Evolutionary conservation across 2,113 vertebrate species (phyloP).

Genomic region (Ciconia maguari): DNA sequence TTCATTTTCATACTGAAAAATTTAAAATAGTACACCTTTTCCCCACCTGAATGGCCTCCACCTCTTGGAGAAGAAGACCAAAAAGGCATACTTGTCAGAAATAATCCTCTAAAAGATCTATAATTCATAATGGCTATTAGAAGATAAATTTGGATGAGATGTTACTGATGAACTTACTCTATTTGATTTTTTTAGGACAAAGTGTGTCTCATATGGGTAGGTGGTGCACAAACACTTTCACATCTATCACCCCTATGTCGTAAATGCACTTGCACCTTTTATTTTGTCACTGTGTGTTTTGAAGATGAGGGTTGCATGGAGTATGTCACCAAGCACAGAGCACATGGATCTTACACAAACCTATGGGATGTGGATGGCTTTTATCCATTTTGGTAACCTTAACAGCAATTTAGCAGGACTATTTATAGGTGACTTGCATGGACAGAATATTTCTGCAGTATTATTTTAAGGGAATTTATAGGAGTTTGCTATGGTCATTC

Average conservation of each 20-base stretch:
- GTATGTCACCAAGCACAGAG: not conserved
- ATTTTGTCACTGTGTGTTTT: conserved; percentile 3
- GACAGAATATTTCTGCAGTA: not conserved
- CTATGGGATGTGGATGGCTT: not conserved
- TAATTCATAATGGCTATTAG: not conserved
- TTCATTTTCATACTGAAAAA: not conserved
- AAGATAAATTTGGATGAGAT: not conserved
- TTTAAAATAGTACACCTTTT: not conserved
- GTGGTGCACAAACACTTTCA: not conserved
- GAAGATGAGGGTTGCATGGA: not conserved
- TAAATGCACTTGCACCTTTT: not conserved
- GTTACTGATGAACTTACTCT: not conserved
- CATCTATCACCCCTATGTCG: not conserved
- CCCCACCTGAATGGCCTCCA: not conserved
- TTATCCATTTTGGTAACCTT: not conserved
- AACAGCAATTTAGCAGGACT: not conserved
- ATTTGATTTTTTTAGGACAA: conserved; percentile 51
- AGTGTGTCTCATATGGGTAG: conserved; percentile 68
- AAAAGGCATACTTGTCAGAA: not conserved
- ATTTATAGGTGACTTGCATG: not conserved
- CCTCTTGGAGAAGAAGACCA: not conserved
- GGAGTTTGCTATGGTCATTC: not conserved
- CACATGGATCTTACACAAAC: not conserved
- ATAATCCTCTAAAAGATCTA: not conserved
- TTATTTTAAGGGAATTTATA: not conserved